Percentiles rank a stretch among this genome's conserved stretches.
Evolutionary conservation across 2,113 vertebrate species (phyloP).

Genomic region (Coptodon rendalli): DNA sequence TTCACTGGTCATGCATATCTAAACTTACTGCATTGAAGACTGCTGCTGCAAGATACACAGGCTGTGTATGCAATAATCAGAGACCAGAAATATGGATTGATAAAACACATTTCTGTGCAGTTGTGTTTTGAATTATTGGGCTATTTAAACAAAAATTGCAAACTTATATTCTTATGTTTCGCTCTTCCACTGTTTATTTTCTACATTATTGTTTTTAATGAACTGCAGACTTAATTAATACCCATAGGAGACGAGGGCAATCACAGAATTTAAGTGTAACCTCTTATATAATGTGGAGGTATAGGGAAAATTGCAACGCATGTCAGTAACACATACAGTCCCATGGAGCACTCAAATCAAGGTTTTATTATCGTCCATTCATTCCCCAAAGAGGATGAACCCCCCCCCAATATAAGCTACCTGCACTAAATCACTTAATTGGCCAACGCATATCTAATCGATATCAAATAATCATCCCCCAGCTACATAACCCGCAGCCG

Average conservation of each 20-base stretch:
- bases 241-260: background rate
- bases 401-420: background rate
- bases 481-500: background rate
- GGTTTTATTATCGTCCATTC: background rate
- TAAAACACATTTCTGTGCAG: background rate
- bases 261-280: background rate
- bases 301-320: background rate
- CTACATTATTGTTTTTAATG: background rate
- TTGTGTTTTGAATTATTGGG: background rate
- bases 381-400: background rate
- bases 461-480: background rate
- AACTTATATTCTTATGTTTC: background rate
- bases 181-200: background rate
- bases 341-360: background rate
- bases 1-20: conserved; percentile 37
- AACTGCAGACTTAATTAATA: background rate
- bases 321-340: background rate
- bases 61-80: background rate
- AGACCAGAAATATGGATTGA: background rate
- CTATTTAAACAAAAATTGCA: background rate
- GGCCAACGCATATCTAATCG: background rate
- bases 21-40: conserved; percentile 51
- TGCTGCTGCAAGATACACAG: conserved; percentile 22
- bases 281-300: background rate
- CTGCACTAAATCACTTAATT: background rate